These are phyloP conservation scores for Synodontis membranacea DNA, from an alignment of 2,113 vertebrate genomes.

Conservation along the genomic window DNA sequence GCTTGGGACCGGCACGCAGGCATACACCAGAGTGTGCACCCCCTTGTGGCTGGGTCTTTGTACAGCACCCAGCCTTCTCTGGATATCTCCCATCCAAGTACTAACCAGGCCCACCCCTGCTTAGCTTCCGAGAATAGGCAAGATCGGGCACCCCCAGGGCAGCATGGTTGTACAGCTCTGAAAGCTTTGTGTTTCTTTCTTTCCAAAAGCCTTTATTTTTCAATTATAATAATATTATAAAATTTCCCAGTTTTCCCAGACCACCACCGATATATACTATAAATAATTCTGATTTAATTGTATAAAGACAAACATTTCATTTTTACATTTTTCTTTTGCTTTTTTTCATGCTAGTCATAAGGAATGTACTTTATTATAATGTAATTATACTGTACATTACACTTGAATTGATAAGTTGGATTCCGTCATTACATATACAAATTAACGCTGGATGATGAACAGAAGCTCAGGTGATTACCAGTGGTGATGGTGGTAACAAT, in stretches of 20 bases:
- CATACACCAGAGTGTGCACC: no score
- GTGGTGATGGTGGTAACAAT: not conserved
- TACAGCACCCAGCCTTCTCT: no score
- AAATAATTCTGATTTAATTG: not conserved
- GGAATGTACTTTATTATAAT: conserved; percentile 7
- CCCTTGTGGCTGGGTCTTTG: no score
- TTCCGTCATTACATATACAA: not conserved
- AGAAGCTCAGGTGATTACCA: not conserved
- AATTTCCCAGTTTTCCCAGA: not conserved
- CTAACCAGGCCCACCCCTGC: no score
- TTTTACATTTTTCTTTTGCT: not conserved
- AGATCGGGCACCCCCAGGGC: no score
- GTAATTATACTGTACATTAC: not conserved
- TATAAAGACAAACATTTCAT: not conserved
- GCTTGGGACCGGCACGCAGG: no score
- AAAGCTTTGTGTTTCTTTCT: not conserved
- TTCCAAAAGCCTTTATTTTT: not conserved
- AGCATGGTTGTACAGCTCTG: no score
- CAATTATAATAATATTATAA: no score
- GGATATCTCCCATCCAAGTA: no score
- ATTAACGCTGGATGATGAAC: not conserved
- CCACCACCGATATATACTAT: not conserved
- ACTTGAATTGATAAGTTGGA: not conserved
- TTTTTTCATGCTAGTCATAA: not conserved
- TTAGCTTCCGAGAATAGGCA: no score